Conservation (phyloP, 2,797 vertebrate genomes). For the Sebastolobus altivelis region DNA sequence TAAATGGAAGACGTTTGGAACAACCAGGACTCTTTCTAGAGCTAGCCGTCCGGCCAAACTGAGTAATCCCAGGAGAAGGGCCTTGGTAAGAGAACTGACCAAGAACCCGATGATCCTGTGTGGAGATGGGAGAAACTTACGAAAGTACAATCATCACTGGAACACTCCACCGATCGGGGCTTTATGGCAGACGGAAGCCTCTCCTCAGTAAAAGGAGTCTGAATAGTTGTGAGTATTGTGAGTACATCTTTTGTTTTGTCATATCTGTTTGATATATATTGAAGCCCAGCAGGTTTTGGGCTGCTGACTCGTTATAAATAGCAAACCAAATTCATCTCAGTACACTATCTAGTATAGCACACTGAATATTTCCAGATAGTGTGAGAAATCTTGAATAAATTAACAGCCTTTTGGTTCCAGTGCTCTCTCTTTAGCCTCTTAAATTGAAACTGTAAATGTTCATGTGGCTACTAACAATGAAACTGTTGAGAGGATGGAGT, state of each 20-base stretch:
- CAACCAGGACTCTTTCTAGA: not conserved
- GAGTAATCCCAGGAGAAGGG: not conserved
- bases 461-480: not conserved
- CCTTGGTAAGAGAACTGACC: not conserved
- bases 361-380: not conserved
- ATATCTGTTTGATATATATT: not conserved
- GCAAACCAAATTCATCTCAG: slow-evolving; percentile 3
- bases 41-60: not conserved
- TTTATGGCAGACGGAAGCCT: not conserved
- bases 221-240: not conserved
- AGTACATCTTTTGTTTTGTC: not conserved
- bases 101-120: not conserved
- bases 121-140: not conserved
- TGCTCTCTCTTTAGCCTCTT: not conserved
- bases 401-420: not conserved
- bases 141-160: not conserved
- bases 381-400: slow-evolving; percentile 10
- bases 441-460: not conserved
- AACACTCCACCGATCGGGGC: not conserved
- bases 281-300: not conserved
- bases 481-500: not conserved
- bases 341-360: not conserved
- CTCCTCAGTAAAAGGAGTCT: not conserved
- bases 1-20: not conserved
- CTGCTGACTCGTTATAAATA: not conserved